Evolutionary conservation across 2,888 invertebrate species (phyloP).

Genomic region (Hypomecis punctinalis): DNA sequence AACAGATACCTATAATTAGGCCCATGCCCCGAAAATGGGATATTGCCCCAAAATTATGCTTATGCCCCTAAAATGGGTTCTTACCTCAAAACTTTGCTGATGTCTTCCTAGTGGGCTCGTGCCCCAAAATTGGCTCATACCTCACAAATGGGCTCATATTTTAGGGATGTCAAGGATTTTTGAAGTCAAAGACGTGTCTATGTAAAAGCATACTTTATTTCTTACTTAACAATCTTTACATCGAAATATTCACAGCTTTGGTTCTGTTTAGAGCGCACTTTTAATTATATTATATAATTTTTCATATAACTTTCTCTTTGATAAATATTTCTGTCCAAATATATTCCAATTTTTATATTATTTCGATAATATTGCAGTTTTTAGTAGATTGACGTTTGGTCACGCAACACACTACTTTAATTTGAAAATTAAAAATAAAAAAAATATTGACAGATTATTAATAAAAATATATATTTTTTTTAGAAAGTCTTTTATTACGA

Average conservation of each 20-base stretch:
- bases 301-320: slow-evolving; percentile 45
- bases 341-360: slow-evolving; percentile 23
- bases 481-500: no score
- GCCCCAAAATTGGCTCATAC: no score
- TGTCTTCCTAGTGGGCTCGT: no score
- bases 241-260: slow-evolving; percentile 79
- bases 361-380: slow-evolving; percentile 13
- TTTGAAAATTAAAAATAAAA: not conserved
- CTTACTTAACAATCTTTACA: slow-evolving; percentile 70
- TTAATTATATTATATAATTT: slow-evolving; percentile 50
- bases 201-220: slow-evolving; percentile 69
- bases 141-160: no score
- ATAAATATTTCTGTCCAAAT: slow-evolving; percentile 36
- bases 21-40: no score
- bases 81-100: no score
- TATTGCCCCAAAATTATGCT: no score
- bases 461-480: no score
- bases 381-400: not conserved
- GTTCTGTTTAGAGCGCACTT: slow-evolving; percentile 76
- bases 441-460: no score
- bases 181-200: slow-evolving; percentile 44
- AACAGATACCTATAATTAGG: no score
- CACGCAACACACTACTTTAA: not conserved
- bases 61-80: no score
- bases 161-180: not conserved